phyloP scores from a whole-genome alignment of 2,888 invertebrate species.

The Caenorhabditis drosophilae region DNA sequence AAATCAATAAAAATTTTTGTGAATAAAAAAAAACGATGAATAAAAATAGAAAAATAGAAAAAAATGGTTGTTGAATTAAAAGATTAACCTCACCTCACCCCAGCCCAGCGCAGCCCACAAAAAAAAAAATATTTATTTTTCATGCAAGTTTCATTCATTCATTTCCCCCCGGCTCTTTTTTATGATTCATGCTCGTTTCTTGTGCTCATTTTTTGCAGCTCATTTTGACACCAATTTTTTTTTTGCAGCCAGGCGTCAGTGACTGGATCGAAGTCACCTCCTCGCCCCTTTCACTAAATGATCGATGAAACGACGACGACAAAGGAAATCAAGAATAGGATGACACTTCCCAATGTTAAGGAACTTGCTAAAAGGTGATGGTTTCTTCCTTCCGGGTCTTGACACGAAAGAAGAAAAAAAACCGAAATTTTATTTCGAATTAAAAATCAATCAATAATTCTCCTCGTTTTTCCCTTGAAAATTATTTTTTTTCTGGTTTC shows the following conservation, averaged over 20 bases:
- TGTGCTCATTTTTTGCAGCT: conserved; percentile 4
- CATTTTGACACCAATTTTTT: background rate
- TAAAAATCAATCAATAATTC: background rate
- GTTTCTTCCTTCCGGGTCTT: background rate
- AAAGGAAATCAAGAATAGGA: conserved; percentile 15
- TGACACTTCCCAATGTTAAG: conserved; percentile 31
- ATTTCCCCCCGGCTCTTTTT: background rate
- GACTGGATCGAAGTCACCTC: background rate
- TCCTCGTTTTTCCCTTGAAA: background rate
- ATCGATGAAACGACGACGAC: conserved; percentile 7
- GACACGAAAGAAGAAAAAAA: background rate
- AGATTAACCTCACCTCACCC: background rate
- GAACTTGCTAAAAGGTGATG: conserved; percentile 32
- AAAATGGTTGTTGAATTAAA: conserved; percentile 7
- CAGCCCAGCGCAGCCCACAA: background rate
- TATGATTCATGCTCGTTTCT: background rate
- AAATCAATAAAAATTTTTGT: too few relatives aligned
- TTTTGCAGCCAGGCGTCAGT: background rate
- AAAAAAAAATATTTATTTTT: background rate
- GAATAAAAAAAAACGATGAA: too few relatives aligned
- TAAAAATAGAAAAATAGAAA: too few relatives aligned
- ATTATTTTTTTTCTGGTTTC: conserved; percentile 21
- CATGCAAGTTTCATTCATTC: too few relatives aligned
- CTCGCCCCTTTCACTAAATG: conserved; percentile 1
- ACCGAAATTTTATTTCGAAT: background rate